Percentiles rank a stretch among this genome's conserved stretches.
Evolutionary conservation across 2,113 vertebrate species (phyloP).

Genomic region (Myotis yumanensis): DNA sequence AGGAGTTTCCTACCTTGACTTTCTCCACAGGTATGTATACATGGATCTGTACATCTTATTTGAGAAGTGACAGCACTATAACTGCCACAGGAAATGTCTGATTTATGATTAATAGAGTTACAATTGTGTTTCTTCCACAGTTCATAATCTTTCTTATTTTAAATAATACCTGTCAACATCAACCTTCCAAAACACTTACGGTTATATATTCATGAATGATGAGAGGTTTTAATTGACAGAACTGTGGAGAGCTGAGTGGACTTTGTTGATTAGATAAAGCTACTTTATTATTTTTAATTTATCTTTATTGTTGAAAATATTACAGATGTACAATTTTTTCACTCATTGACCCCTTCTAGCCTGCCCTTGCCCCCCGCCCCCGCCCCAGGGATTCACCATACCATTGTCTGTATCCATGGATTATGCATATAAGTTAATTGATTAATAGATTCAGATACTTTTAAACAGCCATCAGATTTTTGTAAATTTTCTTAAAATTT

Average conservation of each 20-base stretch:
- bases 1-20: background rate
- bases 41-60: background rate
- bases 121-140: background rate
- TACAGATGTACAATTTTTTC: too few relatives aligned
- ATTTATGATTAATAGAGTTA: background rate
- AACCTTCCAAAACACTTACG: background rate
- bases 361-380: too few relatives aligned
- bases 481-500: constrained; percentile 43
- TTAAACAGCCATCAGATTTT: background rate
- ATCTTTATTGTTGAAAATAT: background rate
- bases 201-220: constrained; percentile 1
- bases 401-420: too few relatives aligned
- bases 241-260: background rate
- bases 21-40: background rate
- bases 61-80: background rate
- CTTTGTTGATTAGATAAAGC: background rate
- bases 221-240: constrained; percentile 14
- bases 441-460: background rate
- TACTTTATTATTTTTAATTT: background rate
- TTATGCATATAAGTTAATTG: background rate
- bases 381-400: too few relatives aligned
- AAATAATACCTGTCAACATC: constrained; percentile 16
- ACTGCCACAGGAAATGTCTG: background rate
- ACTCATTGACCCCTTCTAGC: too few relatives aligned
- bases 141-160: constrained; percentile 38